Evolutionary conservation across 2,797 vertebrate genomes (phyloP).

Genomic region (Philypnodon macrostomus): DNA sequence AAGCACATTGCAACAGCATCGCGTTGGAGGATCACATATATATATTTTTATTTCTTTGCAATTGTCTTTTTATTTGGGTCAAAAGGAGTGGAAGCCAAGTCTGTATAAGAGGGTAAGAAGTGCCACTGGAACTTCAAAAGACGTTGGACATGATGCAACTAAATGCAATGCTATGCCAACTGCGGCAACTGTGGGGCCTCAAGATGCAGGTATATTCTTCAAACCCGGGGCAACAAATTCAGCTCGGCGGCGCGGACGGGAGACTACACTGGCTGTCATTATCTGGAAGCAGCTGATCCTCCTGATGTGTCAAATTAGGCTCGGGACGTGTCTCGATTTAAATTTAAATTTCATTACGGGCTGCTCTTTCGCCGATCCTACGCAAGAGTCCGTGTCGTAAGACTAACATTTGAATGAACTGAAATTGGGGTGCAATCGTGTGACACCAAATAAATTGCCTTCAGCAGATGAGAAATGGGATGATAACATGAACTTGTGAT

Average conservation of each 20-base stretch:
- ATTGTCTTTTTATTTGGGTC: slow-evolving; percentile 67
- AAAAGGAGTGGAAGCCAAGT: slow-evolving; percentile 54
- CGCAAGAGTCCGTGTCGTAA: slow-evolving; percentile 42
- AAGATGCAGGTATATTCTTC: slow-evolving; percentile 62
- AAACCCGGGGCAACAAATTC: slow-evolving; percentile 49
- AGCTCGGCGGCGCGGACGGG: slow-evolving; percentile 46
- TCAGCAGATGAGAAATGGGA: slow-evolving; percentile 56
- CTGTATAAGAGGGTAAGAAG: slow-evolving; percentile 64
- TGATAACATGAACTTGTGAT: slow-evolving; percentile 57
- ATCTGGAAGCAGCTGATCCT: slow-evolving; percentile 54
- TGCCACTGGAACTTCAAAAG: slow-evolving; percentile 74
- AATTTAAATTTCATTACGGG: slow-evolving; percentile 62
- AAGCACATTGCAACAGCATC: slow-evolving; percentile 32
- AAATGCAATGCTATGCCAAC: slow-evolving; percentile 63
- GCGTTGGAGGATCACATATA: slow-evolving; percentile 14
- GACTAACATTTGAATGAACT: slow-evolving; percentile 62
- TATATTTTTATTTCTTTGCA: slow-evolving; percentile 7
- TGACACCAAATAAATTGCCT: slow-evolving; percentile 65
- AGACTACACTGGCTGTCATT: slow-evolving; percentile 53
- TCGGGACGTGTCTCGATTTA: slow-evolving; percentile 49
- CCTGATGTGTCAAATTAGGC: slow-evolving; percentile 60
- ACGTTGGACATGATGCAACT: slow-evolving; percentile 72
- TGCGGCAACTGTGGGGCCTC: slow-evolving; percentile 53
- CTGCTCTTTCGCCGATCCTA: slow-evolving; percentile 32
- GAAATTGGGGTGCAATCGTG: slow-evolving; percentile 68